Percentiles rank a stretch among this genome's conserved stretches.
These are phyloP conservation scores for Hetaerina titia DNA, from an alignment of 2,888 invertebrate genomes.

Conservation along the genomic window DNA sequence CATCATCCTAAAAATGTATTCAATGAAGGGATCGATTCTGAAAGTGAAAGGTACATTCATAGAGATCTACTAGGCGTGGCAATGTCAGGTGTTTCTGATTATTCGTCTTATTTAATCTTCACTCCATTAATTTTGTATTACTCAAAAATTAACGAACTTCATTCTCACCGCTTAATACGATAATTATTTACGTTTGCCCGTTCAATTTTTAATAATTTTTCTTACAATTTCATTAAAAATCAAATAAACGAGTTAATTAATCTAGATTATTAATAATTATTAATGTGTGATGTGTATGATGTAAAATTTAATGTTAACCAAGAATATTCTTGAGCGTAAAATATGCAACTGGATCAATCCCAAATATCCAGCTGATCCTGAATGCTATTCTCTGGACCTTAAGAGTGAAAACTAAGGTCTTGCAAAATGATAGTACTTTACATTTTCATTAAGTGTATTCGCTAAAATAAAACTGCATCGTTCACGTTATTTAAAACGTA, in stretches of 20 bases:
- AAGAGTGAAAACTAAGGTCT: conserved; percentile 23
- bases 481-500: too few species aligned
- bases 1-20: too few species aligned
- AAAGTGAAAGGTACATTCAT: not conserved
- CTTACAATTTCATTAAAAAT: not conserved
- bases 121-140: not conserved
- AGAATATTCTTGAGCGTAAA: not conserved
- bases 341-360: conserved; percentile 29
- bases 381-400: conserved; percentile 32
- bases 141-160: not conserved
- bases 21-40: not conserved
- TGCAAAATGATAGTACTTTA: too few species aligned
- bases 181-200: not conserved
- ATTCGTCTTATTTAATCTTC: not conserved
- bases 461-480: too few species aligned
- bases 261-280: not conserved
- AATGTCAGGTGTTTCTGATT: not conserved
- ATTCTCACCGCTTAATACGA: not conserved
- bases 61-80: not conserved
- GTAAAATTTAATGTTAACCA: not conserved
- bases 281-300: not conserved
- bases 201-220: not conserved
- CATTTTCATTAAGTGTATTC: too few species aligned
- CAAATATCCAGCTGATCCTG: conserved; percentile 4
- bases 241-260: not conserved